A percentile compares a stretch with the other conserved stretches of the same genome.
phyloP scores from a whole-genome alignment of 2,888 invertebrate species.

The Lepidocyrtoides sp. region DNA sequence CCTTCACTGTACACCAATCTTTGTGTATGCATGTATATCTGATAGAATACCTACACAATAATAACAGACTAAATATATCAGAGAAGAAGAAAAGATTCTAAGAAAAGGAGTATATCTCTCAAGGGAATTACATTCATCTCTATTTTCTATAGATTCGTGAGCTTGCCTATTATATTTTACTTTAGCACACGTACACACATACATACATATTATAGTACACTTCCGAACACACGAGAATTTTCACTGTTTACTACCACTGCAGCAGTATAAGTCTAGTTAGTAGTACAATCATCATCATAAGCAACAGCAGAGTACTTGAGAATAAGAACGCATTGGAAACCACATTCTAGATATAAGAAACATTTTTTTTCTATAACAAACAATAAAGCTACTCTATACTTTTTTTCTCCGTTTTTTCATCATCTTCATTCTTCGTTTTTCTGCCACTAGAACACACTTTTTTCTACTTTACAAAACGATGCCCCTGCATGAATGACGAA shows the following conservation, averaged over 20 bases:
- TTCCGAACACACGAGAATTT: constrained; percentile 41
- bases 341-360: constrained; percentile 65
- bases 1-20: neutral
- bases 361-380: constrained; percentile 73
- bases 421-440: constrained; percentile 46
- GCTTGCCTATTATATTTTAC: constrained; percentile 76
- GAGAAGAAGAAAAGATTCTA: neutral
- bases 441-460: neutral
- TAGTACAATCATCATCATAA: constrained; percentile 39
- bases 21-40: too few relatives aligned
- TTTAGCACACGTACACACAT: constrained; percentile 6
- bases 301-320: constrained; percentile 18
- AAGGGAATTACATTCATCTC: constrained; percentile 84
- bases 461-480: constrained; percentile 55
- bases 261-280: constrained; percentile 37
- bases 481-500: neutral
- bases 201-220: too few relatives aligned
- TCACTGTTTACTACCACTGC: constrained; percentile 27
- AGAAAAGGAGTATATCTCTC: constrained; percentile 75
- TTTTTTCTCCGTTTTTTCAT: constrained; percentile 53
- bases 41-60: neutral
- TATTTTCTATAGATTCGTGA: constrained; percentile 77
- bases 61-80: neutral
- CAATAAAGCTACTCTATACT: constrained; percentile 64
- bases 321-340: constrained; percentile 61